phyloP scores from a whole-genome alignment of 1,140 invertebrate species.

The Bombyx mandarina region DNA sequence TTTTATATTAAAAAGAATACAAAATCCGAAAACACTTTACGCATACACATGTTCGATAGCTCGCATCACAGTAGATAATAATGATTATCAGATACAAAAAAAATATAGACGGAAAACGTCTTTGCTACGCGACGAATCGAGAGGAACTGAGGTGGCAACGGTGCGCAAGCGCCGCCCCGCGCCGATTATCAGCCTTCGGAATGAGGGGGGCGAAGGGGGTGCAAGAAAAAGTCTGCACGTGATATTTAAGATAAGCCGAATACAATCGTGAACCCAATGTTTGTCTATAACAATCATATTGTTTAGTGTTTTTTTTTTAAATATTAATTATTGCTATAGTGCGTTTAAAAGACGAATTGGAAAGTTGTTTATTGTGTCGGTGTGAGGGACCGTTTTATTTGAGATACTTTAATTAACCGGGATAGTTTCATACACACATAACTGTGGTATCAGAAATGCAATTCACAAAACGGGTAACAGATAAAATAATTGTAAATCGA shows the following conservation, averaged over 20 bases:
- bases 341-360: not conserved
- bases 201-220: slow-evolving; percentile 26
- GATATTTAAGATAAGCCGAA: slow-evolving; percentile 45
- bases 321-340: not conserved
- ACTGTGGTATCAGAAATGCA: no score
- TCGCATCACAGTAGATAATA: slow-evolving; percentile 29
- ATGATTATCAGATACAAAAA: slow-evolving; percentile 7
- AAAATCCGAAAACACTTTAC: slow-evolving; percentile 21
- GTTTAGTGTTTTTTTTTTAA: slow-evolving; percentile 1
- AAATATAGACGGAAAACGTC: slow-evolving; percentile 25
- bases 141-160: slow-evolving; percentile 39
- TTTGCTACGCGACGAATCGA: slow-evolving; percentile 21
- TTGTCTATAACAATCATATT: slow-evolving; percentile 11
- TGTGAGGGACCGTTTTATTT: not conserved
- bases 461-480: no score
- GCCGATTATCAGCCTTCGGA: slow-evolving; percentile 55
- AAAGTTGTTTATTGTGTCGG: not conserved
- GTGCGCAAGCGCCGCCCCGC: slow-evolving; percentile 52
- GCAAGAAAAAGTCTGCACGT: slow-evolving; percentile 54
- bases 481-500: no score
- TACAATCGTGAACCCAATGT: slow-evolving; percentile 24
- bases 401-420: not conserved
- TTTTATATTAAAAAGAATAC: slow-evolving; percentile 22
- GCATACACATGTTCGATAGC: slow-evolving; percentile 20
- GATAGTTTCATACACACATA: not conserved